Evolutionary conservation across 2,888 invertebrate species (phyloP), one percentile per base, ranked within the genome.

Genomic region (Polydrusus cervinus): DNA sequence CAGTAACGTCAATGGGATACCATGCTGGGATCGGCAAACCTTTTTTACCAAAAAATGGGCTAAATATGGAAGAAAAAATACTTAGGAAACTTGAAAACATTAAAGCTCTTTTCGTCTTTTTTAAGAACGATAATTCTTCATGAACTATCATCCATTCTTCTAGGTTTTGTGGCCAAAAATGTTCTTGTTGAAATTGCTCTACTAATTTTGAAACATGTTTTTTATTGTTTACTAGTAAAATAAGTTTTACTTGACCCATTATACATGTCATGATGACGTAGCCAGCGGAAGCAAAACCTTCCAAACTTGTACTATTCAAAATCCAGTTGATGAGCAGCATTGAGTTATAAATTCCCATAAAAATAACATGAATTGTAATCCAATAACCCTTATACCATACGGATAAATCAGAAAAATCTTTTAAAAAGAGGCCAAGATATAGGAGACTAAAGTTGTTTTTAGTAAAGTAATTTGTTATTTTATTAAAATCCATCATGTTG

Each of bases 1-100:
- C 18, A 3, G 64, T 57, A 3, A 74, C 51, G 34, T 79, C 55
- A 11, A 77, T 77, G 3, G 80, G 80, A 69, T 77, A 80, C 80
- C 79, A 79, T 8, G 77, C 62, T 14, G 51, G 34, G 40, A 73
- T 49, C 18, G 75, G 75, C 45, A 77, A 38, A 8, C 55, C 20
- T 34, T 55, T 25, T 6, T 30, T 55, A n/a, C n/a, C n/a, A 34
- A 30, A 67, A n/a, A 55, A 1, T 18, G 67, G 67, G 16, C n/a
- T 55, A 1, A 43, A 11, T 0, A 18, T 34, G 1, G 20, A 7
- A 20, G 25, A n/a, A 20, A 55, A 20, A 10, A 25, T 34, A 18
- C 51, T 43, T 1, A 49, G 14, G 14, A 34, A 51, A 20, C 43
- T 45, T 11, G 25, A 13, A 5, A n/a, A 10, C 3, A 14, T 20